Conservation (phyloP, 2,888 invertebrate genomes). For the Aphodius granarius region DNA sequence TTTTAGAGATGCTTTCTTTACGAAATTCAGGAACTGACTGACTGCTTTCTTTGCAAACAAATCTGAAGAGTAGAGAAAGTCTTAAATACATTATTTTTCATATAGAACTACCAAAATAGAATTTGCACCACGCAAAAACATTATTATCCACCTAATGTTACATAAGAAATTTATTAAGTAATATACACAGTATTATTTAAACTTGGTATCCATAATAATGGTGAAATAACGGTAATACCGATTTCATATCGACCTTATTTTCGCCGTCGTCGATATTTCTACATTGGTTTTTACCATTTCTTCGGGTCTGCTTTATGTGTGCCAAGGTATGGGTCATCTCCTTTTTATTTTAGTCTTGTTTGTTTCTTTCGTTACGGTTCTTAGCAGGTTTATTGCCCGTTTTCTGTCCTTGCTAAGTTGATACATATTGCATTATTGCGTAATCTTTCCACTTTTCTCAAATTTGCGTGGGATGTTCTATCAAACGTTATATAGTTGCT, state of each 20-base stretch:
- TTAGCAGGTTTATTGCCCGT: not conserved
- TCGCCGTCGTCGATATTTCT: not conserved
- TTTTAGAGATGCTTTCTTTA: not conserved
- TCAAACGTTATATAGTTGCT: not conserved
- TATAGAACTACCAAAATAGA: not conserved
- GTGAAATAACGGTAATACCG: not conserved
- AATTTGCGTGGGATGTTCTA: not conserved
- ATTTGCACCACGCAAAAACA: not conserved
- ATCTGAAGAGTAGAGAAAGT: not conserved
- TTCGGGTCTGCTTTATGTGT: not conserved
- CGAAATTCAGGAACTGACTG: not conserved
- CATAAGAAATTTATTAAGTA: not conserved
- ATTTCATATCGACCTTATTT: not conserved
- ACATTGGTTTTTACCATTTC: not conserved
- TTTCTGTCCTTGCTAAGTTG: not conserved
- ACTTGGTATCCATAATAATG: no score
- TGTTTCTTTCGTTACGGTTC: not conserved
- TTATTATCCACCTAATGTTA: not conserved
- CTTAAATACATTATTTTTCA: not conserved
- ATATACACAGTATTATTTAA: not conserved
- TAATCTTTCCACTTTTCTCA: not conserved
- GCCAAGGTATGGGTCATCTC: not conserved
- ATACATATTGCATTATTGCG: not conserved
- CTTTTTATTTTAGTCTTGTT: not conserved
- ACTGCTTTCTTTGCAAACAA: not conserved